phyloP scores from a whole-genome alignment of 2,797 vertebrate species.

The Euphonia xanthogaster region DNA sequence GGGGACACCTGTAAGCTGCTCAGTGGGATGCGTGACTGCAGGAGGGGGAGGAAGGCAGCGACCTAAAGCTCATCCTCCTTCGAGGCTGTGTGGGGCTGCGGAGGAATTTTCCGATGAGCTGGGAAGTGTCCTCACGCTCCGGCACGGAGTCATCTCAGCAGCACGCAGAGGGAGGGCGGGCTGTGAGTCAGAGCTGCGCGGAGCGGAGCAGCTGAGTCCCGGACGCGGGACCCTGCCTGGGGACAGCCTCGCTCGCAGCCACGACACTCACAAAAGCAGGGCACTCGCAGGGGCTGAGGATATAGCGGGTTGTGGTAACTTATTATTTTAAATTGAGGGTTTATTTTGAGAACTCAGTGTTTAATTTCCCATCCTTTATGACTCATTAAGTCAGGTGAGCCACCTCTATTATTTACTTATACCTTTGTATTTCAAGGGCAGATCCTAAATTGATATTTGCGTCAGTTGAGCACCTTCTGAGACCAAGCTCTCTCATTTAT shows the following conservation, averaged over 20 bases:
- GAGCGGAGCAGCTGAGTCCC: not conserved
- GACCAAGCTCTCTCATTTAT: conserved; percentile 7
- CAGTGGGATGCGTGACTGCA: not conserved
- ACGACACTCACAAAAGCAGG: fast-evolving
- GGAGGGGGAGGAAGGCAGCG: not conserved
- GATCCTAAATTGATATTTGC: conserved; percentile 4
- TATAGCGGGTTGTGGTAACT: not conserved
- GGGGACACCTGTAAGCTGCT: not conserved
- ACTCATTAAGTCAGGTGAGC: conserved; percentile 38
- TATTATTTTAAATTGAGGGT: not conserved
- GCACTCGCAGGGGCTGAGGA: not conserved
- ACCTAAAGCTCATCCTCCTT: not conserved
- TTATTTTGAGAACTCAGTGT: not conserved
- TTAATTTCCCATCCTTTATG: conserved; percentile 33
- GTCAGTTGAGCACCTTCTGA: not conserved
- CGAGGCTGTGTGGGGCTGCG: not conserved
- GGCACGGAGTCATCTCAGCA: not conserved
- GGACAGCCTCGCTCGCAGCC: not conserved
- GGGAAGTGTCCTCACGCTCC: not conserved
- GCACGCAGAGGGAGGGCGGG: not conserved
- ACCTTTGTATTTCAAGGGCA: conserved; percentile 7
- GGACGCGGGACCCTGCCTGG: not conserved
- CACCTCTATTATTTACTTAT: conserved; percentile 17
- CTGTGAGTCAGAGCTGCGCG: not conserved
- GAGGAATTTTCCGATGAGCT: not conserved